Evolutionary conservation across 1,140 invertebrate genomes (phyloP), one percentile per base, ranked within the genome.

Genomic region (Battus philenor): DNA sequence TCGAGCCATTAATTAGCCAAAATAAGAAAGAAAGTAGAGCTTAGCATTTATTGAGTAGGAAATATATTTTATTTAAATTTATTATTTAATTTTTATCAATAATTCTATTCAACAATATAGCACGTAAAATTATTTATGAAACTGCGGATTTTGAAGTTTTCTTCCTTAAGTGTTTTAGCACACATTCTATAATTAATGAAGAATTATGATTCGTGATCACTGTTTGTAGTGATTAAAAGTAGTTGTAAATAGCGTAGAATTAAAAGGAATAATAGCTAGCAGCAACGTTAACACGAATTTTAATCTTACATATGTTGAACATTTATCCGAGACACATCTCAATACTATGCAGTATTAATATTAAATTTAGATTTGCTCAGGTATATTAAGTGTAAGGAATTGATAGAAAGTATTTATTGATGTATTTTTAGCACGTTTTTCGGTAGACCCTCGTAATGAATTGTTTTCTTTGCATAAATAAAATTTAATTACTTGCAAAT

Each of bases 21-120:
- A 7, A 49, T 29, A 57, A 46, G 43, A 66, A 64, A 51, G 56
- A 59, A 43, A 53, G 44, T 46, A 75, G 63, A 60, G 51, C 52
- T 67, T 67, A 73, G 59, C 54, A 59, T 29, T 54, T 31, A 41
- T 48, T 38, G 10, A 34, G 12, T 31, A 44, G 44, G 43, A 12
- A 8, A 32, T 41, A 29, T 39, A 36, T 38, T 15, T 39, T 9
- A 4, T 22, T 8, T 15, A 13, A 2, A 26, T 15, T 1, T 13
- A 10, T 18, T 26, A 15, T 17, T 10, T 13, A 26, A 5, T 15
- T 39, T 26, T 26, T 8, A 15, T 24, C 22, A 16, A 10, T 16
- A n/a, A 39, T 26, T 8, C 26, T 39, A 39, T 11, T 39, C 6
- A 20, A 39, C 36, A 39, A 26, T 39, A 39, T 12, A 24, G 20